These are phyloP conservation scores for Eledona agricola DNA, from an alignment of 2,888 invertebrate species.

Conservation along the genomic window DNA sequence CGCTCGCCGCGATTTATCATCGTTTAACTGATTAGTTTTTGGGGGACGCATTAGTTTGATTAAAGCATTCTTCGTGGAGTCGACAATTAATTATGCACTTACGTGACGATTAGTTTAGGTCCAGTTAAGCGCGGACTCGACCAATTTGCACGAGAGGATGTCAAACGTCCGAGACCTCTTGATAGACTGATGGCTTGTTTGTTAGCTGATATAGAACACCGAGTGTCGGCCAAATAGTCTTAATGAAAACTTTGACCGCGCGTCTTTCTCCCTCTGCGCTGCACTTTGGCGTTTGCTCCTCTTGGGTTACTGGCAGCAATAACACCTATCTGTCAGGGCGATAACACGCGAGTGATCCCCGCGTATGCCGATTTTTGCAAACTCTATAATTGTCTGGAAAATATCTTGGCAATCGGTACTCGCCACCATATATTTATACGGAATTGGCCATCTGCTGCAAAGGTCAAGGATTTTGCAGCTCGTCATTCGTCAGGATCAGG, in stretches of 20 bases:
- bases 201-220: conserved; percentile 27
- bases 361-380: too few relatives aligned
- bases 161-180: conserved; percentile 35
- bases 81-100: not conserved
- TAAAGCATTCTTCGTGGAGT: conserved; percentile 3
- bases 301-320: conserved; percentile 4
- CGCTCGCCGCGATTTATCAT: too few relatives aligned
- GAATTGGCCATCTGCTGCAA: conserved; percentile 18
- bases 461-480: conserved; percentile 25
- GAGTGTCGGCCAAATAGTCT: conserved; percentile 39
- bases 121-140: too few relatives aligned
- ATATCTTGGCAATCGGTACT: not conserved
- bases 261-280: conserved; percentile 24
- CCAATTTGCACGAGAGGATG: conserved; percentile 39
- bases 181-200: conserved; percentile 37
- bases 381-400: too few relatives aligned
- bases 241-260: conserved; percentile 33
- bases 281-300: conserved; percentile 15
- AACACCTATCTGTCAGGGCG: too few relatives aligned
- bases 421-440: not conserved
- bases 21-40: too few relatives aligned
- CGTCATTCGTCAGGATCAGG: too few relatives aligned
- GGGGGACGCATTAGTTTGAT: too few relatives aligned
- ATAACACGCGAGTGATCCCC: too few relatives aligned
- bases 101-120: not conserved